A percentile compares a stretch with the other conserved stretches of the same genome.
These are phyloP conservation scores for Cancer borealis DNA, from an alignment of 2,888 invertebrate species.

Conservation along the genomic window DNA sequence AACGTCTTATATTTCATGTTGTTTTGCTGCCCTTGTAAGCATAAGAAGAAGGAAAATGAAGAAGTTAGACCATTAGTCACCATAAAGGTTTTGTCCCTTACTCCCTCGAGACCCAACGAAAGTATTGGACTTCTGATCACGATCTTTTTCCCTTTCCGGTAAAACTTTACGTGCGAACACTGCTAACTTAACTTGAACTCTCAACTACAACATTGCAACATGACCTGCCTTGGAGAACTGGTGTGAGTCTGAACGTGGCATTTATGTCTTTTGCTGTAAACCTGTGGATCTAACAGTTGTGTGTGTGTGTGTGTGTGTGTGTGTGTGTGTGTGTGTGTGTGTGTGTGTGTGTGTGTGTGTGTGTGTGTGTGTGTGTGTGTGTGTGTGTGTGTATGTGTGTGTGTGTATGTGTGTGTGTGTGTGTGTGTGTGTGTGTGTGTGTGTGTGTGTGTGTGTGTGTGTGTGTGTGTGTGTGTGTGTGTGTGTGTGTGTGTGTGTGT, in stretches of 20 bases:
- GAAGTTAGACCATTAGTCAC: slow-evolving; percentile 9
- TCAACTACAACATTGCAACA: neutral
- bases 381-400: slow-evolving; percentile 50
- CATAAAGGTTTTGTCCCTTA: neutral
- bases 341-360: slow-evolving; percentile 50
- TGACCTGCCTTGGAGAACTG: neutral
- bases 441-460: neutral
- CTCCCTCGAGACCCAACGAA: neutral
- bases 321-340: slow-evolving; percentile 20
- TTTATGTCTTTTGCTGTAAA: neutral
- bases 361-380: slow-evolving; percentile 55
- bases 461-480: neutral
- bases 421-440: slow-evolving; percentile 42
- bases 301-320: slow-evolving; percentile 12
- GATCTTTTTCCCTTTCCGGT: neutral
- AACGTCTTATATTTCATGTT: neutral
- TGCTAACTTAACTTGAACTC: neutral
- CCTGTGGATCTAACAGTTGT: neutral
- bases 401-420: slow-evolving; percentile 31
- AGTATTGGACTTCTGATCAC: slow-evolving; percentile 6
- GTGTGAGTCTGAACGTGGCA: neutral
- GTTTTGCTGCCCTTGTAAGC: neutral
- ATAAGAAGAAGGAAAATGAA: neutral
- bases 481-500: no score
- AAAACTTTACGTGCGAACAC: neutral